Evolutionary conservation across 2,797 vertebrate genomes (phyloP).

Genomic region (Loris lydekkerianus): DNA sequence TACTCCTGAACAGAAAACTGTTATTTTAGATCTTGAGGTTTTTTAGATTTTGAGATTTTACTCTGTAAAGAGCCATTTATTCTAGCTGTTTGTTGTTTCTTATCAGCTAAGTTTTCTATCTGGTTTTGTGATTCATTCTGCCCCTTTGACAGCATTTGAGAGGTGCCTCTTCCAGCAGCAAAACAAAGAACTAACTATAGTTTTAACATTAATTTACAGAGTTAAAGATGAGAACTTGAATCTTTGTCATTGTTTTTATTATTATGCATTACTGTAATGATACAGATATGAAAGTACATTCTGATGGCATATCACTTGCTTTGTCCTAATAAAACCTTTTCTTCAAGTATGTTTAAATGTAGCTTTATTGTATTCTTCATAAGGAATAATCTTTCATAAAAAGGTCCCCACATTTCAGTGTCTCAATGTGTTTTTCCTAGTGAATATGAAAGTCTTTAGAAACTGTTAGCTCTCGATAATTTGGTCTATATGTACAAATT

Average conservation of each 20-base stretch:
- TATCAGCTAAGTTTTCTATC: constrained; percentile 38
- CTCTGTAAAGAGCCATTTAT: background rate
- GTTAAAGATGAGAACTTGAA: background rate
- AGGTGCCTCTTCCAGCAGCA: constrained; percentile 23
- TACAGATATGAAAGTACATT: constrained; percentile 17
- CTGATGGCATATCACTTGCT: background rate
- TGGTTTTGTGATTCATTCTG: constrained; percentile 11
- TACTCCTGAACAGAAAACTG: constrained; percentile 53
- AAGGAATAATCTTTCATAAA: constrained; percentile 4
- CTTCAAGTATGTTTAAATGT: constrained; percentile 46
- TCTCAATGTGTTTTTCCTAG: constrained; percentile 37
- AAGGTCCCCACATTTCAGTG: constrained; percentile 12
- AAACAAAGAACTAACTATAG: constrained; percentile 38
- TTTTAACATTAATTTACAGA: constrained; percentile 41
- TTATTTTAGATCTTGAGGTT: background rate
- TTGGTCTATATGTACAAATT: background rate
- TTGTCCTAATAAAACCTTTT: constrained; percentile 51
- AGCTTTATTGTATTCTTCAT: constrained; percentile 46
- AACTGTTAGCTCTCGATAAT: constrained; percentile 35
- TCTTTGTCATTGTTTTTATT: constrained; percentile 31
- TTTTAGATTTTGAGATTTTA: constrained; percentile 65
- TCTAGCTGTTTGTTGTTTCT: constrained; percentile 48
- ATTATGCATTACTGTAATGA: background rate
- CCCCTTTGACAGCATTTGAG: background rate
- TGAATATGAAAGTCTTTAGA: constrained; percentile 57